Percentiles rank a stretch among this genome's conserved stretches.
These are phyloP conservation scores for Clarias macrocephalus DNA, from an alignment of 2,113 vertebrate species.

Conservation along the genomic window DNA sequence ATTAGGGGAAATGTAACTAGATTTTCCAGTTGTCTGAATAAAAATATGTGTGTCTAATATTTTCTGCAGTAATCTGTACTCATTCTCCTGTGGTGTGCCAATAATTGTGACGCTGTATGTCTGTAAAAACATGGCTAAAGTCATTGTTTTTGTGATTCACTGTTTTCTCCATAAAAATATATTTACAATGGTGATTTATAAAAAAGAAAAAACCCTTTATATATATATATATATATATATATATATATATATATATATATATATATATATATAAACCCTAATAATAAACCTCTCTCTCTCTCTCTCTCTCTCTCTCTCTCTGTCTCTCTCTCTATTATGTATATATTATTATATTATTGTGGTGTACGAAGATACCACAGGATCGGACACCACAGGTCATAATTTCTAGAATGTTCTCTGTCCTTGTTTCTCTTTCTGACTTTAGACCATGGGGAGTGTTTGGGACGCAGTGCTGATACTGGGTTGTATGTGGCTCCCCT, in stretches of 20 bases:
- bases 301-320: too few relatives aligned
- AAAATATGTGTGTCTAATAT: neutral
- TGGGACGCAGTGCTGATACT: conserved; percentile 52
- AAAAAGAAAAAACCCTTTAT: too few relatives aligned
- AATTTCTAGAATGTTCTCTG: neutral
- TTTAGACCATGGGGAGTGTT: conserved; percentile 37
- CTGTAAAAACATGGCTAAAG: neutral
- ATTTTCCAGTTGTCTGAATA: neutral
- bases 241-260: too few relatives aligned
- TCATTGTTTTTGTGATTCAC: too few relatives aligned
- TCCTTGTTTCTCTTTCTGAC: neutral
- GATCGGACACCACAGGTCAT: neutral
- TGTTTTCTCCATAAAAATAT: too few relatives aligned
- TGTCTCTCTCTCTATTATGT: too few relatives aligned
- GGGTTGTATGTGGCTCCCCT: conserved; percentile 60
- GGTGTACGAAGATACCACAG: neutral
- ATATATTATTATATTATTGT: neutral
- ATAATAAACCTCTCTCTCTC: too few relatives aligned
- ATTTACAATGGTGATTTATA: too few relatives aligned
- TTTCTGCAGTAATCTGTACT: neutral
- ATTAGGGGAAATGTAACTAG: neutral
- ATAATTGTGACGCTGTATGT: neutral
- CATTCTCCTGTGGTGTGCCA: neutral
- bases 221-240: too few relatives aligned
- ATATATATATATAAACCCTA: too few relatives aligned